A percentile compares a stretch with the other conserved stretches of the same genome.
phyloP scores from a whole-genome alignment of 2,888 invertebrate genomes.

The Xestobium rufovillosum region DNA sequence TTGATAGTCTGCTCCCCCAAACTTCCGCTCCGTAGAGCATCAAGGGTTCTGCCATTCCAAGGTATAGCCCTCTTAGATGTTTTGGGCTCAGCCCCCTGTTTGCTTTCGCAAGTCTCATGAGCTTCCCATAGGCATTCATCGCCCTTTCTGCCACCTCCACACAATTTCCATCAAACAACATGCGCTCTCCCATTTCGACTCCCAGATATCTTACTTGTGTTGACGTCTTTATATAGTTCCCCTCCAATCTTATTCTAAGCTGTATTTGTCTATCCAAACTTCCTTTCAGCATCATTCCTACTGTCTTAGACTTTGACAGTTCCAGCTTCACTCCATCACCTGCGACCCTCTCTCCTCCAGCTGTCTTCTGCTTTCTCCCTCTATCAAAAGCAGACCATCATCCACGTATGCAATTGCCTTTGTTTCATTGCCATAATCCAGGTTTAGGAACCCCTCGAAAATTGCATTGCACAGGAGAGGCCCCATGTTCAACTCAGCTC shows the following conservation, averaged over 20 bases:
- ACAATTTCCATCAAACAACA: too few relatives aligned
- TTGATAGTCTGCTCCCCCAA: too few relatives aligned
- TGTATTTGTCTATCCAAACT: background rate
- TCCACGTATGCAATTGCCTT: background rate
- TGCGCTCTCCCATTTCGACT: too few relatives aligned
- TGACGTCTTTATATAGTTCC: too few relatives aligned
- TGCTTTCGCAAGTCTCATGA: too few relatives aligned
- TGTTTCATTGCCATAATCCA: background rate
- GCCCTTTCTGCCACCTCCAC: too few relatives aligned
- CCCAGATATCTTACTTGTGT: too few relatives aligned
- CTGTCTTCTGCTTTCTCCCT: conserved; percentile 2
- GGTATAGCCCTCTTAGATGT: too few relatives aligned
- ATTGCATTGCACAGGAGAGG: background rate
- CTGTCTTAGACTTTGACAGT: conserved; percentile 2
- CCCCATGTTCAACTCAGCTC: background rate
- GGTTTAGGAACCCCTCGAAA: conserved; percentile 1
- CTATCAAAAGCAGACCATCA: background rate
- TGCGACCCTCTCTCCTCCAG: background rate
- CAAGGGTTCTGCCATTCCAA: too few relatives aligned
- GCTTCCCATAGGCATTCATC: background rate
- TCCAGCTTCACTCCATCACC: background rate
- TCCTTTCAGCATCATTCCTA: conserved; percentile 1
- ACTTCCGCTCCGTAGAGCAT: too few relatives aligned
- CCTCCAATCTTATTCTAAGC: too few relatives aligned
- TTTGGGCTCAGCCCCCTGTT: too few relatives aligned